Percentiles rank a stretch among this genome's conserved stretches.
These are phyloP conservation scores for Rhabditoides inermis DNA, from an alignment of 2,888 invertebrate species.

Conservation along the genomic window DNA sequence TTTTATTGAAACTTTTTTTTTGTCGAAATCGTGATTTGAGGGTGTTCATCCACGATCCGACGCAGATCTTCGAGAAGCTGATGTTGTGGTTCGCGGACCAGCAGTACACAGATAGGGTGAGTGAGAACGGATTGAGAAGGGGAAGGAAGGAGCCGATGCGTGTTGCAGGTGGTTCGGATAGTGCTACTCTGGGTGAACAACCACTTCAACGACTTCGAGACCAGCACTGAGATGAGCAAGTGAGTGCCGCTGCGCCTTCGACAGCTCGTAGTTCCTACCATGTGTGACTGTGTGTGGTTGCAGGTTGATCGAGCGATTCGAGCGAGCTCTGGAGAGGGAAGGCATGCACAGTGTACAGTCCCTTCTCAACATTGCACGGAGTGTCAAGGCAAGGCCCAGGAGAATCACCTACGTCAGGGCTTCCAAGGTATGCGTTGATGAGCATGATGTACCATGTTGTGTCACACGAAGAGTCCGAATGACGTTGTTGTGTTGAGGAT, in stretches of 20 bases:
- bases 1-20: background rate
- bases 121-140: background rate
- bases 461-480: background rate
- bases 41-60: slow-evolving; percentile 77
- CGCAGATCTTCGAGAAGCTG: slow-evolving; percentile 76
- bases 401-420: slow-evolving; percentile 83
- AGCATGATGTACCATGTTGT: too few relatives aligned
- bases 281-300: background rate
- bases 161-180: slow-evolving; percentile 74
- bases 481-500: slow-evolving; percentile 61
- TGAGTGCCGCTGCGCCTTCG: background rate
- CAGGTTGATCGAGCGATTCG: slow-evolving; percentile 10
- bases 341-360: slow-evolving; percentile 70
- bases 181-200: slow-evolving; percentile 97
- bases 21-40: background rate
- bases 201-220: slow-evolving; percentile 94
- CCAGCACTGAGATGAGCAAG: slow-evolving; percentile 74
- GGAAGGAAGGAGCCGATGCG: background rate
- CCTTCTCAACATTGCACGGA: slow-evolving; percentile 88
- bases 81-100: slow-evolving; percentile 81
- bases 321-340: slow-evolving; percentile 48
- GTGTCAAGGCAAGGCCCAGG: slow-evolving; percentile 85
- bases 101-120: slow-evolving; percentile 54
- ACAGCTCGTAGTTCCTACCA: background rate
- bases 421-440: slow-evolving; percentile 56